phyloP scores from a whole-genome alignment of 2,888 invertebrate genomes.

The Onthophagus sagittarius region DNA sequence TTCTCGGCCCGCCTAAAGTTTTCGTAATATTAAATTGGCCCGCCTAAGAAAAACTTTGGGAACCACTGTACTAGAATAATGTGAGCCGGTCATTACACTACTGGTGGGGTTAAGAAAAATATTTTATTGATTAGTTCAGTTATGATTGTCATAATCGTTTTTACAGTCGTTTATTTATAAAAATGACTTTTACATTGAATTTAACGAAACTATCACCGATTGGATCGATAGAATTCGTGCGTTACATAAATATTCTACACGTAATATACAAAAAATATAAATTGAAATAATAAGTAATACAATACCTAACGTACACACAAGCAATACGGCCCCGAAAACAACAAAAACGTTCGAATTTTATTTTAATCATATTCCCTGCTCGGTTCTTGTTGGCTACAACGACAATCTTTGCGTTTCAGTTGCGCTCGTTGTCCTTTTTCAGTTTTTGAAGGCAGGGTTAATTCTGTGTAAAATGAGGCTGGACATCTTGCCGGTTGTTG shows the following conservation, averaged over 20 bases:
- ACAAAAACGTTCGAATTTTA: background rate
- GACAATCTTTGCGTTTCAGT: slow-evolving; percentile 13
- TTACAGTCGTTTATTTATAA: too few relatives aligned
- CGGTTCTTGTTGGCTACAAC: slow-evolving; percentile 13
- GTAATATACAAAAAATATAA: background rate
- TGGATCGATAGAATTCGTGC: too few relatives aligned
- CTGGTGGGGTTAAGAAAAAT: too few relatives aligned
- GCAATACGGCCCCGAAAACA: background rate
- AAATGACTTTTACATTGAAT: too few relatives aligned
- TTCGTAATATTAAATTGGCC: too few relatives aligned
- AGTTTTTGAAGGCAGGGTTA: slow-evolving; percentile 18
- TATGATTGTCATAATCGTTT: too few relatives aligned
- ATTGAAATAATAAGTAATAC: background rate
- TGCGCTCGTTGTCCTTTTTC: slow-evolving; percentile 9
- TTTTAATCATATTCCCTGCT: slow-evolving; percentile 21
- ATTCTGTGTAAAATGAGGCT: slow-evolving; percentile 28
- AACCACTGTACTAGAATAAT: background rate
- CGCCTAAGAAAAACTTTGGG: too few relatives aligned
- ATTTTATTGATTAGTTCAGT: too few relatives aligned
- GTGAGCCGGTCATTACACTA: background rate
- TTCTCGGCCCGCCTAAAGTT: too few relatives aligned
- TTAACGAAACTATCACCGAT: too few relatives aligned
- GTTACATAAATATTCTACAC: background rate
- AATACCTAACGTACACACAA: background rate
- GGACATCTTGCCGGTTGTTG: background rate